Percentiles rank a stretch among this genome's conserved stretches.
phyloP scores from a whole-genome alignment of 2,113 vertebrate species.

The Mustela lutreola region DNA sequence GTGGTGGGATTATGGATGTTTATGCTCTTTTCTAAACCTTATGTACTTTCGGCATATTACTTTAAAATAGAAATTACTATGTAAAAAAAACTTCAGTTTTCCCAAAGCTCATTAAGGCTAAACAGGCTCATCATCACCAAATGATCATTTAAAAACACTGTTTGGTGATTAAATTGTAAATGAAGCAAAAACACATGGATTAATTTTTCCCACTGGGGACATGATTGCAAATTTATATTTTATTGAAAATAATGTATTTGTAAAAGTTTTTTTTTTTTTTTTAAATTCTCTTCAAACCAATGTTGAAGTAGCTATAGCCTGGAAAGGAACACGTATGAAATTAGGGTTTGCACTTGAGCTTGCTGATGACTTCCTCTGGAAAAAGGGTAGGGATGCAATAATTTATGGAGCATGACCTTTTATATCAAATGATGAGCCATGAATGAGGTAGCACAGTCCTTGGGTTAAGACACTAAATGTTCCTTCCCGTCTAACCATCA shows the following conservation, averaged over 20 bases:
- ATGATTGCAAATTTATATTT: constrained; percentile 29
- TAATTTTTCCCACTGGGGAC: constrained; percentile 47
- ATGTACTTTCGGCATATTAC: neutral
- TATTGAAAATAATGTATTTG: constrained; percentile 36
- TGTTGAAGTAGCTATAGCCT: neutral
- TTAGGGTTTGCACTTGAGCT: neutral
- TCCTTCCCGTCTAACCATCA: too few species aligned
- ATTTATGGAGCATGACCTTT: neutral
- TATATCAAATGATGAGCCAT: neutral
- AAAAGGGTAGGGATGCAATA: neutral
- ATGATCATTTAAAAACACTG: neutral
- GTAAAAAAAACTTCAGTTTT: constrained; percentile 11
- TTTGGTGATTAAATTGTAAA: constrained; percentile 64
- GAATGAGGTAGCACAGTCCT: neutral
- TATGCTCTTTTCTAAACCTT: neutral
- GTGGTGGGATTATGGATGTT: neutral
- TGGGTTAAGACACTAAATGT: neutral
- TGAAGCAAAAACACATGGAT: constrained; percentile 54
- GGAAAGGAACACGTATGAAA: neutral
- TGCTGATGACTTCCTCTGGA: neutral
- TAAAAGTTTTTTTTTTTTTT: too few species aligned
- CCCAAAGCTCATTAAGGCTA: constrained; percentile 49
- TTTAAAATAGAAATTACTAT: neutral
- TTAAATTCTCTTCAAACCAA: neutral
- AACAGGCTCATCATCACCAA: neutral